phyloP scores from a whole-genome alignment of 2,113 vertebrate genomes.

The Gopherus flavomarginatus region DNA sequence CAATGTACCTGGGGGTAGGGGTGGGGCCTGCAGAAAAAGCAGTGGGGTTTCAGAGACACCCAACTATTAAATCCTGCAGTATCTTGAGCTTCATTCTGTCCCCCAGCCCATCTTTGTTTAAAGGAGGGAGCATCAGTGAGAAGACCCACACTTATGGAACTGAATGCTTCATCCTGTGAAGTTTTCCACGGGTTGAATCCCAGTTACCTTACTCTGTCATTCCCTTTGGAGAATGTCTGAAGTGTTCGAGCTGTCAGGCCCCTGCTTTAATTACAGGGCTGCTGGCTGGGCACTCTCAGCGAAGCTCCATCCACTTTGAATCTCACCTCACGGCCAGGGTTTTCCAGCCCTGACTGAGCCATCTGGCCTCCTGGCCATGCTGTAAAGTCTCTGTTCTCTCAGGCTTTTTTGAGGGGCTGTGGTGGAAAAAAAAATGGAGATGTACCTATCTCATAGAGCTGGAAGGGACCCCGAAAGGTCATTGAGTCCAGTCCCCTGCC shows the following conservation, averaged over 20 bases:
- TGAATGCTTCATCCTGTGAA: background rate
- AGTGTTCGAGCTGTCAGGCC: fast-evolving
- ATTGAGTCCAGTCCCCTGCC: no score
- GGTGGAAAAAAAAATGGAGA: no score
- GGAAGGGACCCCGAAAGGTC: no score
- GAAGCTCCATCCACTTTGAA: background rate
- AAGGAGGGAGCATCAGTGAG: background rate
- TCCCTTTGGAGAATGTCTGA: background rate
- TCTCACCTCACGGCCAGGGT: background rate
- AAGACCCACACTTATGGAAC: background rate
- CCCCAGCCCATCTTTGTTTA: background rate
- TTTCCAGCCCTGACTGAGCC: background rate
- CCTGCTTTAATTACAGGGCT: background rate
- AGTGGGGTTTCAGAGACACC: background rate
- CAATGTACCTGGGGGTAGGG: background rate
- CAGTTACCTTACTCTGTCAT: fast-evolving
- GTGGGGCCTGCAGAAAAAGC: background rate
- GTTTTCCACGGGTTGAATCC: background rate
- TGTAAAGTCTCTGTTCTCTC: background rate
- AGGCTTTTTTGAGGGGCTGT: background rate
- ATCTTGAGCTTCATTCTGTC: background rate
- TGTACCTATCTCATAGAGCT: no score
- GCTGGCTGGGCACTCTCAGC: background rate
- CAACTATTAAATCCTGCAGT: background rate
- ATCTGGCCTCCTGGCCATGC: background rate